Percentiles rank a stretch among this genome's conserved stretches.
phyloP scores from a whole-genome alignment of 2,797 vertebrate species.

The Notoglanidium macrostoma region DNA sequence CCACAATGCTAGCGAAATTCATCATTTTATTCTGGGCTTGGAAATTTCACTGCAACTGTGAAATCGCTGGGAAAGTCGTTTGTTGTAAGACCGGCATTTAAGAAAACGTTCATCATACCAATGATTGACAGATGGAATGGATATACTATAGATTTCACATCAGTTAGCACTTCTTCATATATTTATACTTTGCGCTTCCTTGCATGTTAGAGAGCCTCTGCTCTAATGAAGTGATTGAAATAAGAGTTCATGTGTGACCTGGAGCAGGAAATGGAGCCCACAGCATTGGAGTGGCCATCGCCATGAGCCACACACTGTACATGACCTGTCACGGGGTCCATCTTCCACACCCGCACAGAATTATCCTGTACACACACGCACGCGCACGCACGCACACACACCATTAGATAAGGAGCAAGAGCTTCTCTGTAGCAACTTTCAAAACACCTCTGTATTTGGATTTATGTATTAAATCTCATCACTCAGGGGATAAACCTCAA shows the following conservation, averaged over 20 bases:
- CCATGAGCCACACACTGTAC: slow-evolving; percentile 86
- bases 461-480: neutral
- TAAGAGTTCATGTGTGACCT: slow-evolving; percentile 71
- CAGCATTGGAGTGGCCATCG: slow-evolving; percentile 81
- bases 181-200: no score
- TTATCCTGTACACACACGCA: slow-evolving; percentile 76
- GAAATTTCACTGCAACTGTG: no score
- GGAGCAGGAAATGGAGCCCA: slow-evolving; percentile 88
- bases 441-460: neutral
- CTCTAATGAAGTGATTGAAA: neutral
- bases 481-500: neutral
- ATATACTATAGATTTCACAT: neutral
- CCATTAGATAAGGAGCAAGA: neutral
- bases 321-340: slow-evolving; percentile 75
- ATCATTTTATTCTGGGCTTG: no score
- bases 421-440: neutral
- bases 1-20: no score
- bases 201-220: neutral
- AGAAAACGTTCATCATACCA: neutral
- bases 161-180: neutral
- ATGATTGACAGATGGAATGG: neutral
- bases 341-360: slow-evolving; percentile 85
- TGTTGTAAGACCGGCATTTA: neutral
- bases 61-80: no score
- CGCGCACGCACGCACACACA: neutral